Conservation (phyloP, 2,113 vertebrate species). For the Coregonus clupeaformis region DNA sequence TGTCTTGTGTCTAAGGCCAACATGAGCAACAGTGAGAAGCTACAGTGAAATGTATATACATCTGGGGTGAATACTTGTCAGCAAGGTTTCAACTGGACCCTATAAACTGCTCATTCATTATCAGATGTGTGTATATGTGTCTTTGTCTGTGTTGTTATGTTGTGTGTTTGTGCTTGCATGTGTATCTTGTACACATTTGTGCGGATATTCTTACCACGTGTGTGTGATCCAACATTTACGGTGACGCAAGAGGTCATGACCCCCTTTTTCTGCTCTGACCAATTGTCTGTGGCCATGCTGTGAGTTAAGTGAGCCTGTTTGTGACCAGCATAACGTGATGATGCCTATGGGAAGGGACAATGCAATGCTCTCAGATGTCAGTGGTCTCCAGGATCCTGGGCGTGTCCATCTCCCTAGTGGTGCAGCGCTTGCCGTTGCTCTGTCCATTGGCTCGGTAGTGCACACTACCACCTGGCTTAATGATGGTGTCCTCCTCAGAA, state of each 20-base stretch:
- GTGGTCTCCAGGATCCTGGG: conserved; percentile 45
- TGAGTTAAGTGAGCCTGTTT: too few relatives aligned
- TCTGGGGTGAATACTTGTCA: background rate
- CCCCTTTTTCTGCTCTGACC: background rate
- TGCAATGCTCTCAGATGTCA: conserved; percentile 45
- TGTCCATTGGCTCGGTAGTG: conserved; percentile 39
- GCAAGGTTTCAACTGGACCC: background rate
- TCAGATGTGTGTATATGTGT: background rate
- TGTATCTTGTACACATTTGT: conserved; percentile 15
- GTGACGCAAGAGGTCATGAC: background rate
- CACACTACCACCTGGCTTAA: background rate
- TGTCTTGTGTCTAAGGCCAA: background rate
- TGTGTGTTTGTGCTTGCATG: background rate
- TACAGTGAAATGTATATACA: too few relatives aligned
- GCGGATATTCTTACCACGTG: background rate
- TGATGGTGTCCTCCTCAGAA: background rate
- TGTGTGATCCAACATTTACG: background rate
- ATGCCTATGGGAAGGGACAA: background rate
- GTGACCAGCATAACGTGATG: background rate
- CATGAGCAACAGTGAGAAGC: background rate
- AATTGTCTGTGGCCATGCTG: background rate
- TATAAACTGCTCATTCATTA: background rate
- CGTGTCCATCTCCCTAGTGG: conserved; percentile 40
- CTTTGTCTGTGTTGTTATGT: too few relatives aligned
- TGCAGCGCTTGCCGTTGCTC: conserved; percentile 40